phyloP scores from a whole-genome alignment of 2,797 vertebrate genomes.

The Bradypodion ventrale region DNA sequence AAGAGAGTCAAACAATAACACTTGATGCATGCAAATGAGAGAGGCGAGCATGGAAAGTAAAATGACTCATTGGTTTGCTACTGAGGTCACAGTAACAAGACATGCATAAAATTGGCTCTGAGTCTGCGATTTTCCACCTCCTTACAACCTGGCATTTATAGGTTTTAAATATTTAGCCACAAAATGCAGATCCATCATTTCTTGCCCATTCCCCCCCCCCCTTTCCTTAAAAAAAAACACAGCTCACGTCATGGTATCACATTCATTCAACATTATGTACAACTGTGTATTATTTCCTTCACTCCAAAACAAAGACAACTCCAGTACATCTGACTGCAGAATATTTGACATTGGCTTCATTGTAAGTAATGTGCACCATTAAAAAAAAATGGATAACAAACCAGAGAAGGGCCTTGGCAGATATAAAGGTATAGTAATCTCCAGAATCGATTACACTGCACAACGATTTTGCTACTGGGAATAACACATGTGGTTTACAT shows the following conservation, averaged over 20 bases:
- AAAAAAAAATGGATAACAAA: neutral
- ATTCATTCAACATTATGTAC: neutral
- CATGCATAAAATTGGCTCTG: neutral
- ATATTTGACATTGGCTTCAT: no score
- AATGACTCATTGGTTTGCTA: neutral
- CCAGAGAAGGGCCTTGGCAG: neutral
- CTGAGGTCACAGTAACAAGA: neutral
- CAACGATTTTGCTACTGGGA: no score
- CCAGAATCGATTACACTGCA: no score
- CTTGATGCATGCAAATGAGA: slow-evolving; percentile 2
- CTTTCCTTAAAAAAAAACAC: neutral
- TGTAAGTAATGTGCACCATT: no score
- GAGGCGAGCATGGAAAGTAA: neutral
- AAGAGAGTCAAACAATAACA: neutral
- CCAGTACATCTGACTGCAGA: neutral
- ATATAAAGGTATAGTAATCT: neutral
- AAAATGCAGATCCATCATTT: neutral
- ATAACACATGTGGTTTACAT: no score
- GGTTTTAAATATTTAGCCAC: neutral
- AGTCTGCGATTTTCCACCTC: neutral
- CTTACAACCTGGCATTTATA: neutral
- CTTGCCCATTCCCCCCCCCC: neutral
- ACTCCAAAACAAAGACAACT: neutral
- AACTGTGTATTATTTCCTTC: neutral
- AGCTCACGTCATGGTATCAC: neutral